Conservation (phyloP, 2,888 invertebrate genomes). For the Xiphydria camelus region DNA sequence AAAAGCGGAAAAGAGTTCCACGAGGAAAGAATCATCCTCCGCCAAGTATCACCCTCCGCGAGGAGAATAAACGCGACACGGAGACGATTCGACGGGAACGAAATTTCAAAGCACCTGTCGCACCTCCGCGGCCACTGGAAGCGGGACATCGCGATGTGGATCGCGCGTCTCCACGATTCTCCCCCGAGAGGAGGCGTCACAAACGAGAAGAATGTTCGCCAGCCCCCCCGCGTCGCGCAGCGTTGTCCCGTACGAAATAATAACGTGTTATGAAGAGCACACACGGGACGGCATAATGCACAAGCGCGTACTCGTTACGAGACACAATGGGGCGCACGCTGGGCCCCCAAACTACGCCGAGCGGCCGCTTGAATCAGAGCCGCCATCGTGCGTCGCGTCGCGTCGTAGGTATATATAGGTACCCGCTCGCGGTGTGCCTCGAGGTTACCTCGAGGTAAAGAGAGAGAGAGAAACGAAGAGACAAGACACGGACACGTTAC, state of each 20-base stretch:
- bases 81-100: too few species aligned
- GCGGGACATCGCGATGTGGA: constrained; percentile 2
- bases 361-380: constrained; percentile 25
- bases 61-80: too few species aligned
- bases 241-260: constrained; percentile 21
- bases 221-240: constrained; percentile 2
- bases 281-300: constrained; percentile 19
- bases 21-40: too few species aligned
- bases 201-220: constrained; percentile 5
- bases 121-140: too few species aligned
- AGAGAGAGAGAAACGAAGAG: too few species aligned
- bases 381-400: constrained; percentile 2
- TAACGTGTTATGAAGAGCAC: constrained; percentile 22
- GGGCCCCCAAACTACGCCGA: constrained; percentile 32
- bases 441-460: too few species aligned
- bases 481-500: background rate
- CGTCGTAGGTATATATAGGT: too few species aligned
- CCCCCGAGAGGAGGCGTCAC: too few species aligned
- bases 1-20: background rate
- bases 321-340: constrained; percentile 34
- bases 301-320: constrained; percentile 32
- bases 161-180: too few species aligned
- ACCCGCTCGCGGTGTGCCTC: too few species aligned
- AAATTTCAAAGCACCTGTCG: too few species aligned
- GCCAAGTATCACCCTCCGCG: too few species aligned